Evolutionary conservation across 2,113 vertebrate genomes (phyloP).

Genomic region (Theristicus caerulescens): DNA sequence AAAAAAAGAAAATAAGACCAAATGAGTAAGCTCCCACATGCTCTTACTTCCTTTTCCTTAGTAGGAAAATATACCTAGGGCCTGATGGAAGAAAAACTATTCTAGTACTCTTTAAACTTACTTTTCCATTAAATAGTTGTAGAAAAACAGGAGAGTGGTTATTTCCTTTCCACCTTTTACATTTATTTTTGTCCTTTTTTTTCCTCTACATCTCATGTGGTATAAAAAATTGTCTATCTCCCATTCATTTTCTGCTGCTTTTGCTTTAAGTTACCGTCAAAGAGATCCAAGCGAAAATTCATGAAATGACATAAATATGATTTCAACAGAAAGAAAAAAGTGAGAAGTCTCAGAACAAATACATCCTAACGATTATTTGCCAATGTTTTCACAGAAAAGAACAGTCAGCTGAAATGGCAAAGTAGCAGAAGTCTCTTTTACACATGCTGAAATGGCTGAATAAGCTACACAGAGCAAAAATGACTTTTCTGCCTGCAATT

Average conservation of each 20-base stretch:
- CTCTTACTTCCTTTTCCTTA: background rate
- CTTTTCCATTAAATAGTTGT: background rate
- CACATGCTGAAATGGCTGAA: background rate
- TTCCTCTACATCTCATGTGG: background rate
- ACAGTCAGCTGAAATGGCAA: slow-evolving; percentile 4
- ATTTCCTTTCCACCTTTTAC: background rate
- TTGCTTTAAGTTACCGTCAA: background rate
- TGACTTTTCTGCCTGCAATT: background rate
- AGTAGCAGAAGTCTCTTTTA: background rate
- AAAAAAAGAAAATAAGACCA: background rate
- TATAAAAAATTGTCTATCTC: background rate
- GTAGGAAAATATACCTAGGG: background rate
- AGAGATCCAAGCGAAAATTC: background rate
- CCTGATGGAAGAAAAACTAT: background rate
- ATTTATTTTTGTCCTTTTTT: background rate
- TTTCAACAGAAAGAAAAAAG: background rate
- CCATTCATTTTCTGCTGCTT: background rate
- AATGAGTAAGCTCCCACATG: background rate
- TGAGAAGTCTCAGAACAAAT: background rate
- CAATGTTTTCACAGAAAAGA: background rate
- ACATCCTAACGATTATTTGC: background rate
- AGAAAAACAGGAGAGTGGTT: background rate
- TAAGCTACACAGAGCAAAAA: slow-evolving; percentile 7
- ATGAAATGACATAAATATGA: background rate
- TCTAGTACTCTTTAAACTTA: background rate